A percentile compares a stretch with the other conserved stretches of the same genome.
Conservation (phyloP, 2,888 invertebrate genomes). For the Portevinia maculata region DNA sequence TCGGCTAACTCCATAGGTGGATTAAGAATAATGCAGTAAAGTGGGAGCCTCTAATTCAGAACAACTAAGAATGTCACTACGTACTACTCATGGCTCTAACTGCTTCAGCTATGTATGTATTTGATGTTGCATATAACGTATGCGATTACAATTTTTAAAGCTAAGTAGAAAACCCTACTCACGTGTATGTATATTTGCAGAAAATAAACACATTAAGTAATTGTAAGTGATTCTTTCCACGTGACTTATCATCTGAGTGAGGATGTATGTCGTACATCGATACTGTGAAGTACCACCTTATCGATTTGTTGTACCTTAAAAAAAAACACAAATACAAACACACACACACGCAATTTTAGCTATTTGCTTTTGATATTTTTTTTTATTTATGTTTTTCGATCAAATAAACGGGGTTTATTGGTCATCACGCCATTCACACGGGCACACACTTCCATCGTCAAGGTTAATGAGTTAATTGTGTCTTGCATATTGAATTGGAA, state of each 20-base stretch:
- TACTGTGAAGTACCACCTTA: conserved; percentile 13
- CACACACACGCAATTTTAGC: background rate
- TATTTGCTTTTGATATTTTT: conserved; percentile 8
- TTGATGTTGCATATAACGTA: too few relatives aligned
- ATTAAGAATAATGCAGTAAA: too few relatives aligned
- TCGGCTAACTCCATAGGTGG: too few relatives aligned
- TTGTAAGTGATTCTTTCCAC: too few relatives aligned
- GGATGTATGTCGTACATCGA: background rate
- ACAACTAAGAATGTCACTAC: too few relatives aligned
- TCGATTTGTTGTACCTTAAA: background rate
- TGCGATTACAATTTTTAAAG: too few relatives aligned
- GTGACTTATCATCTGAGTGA: background rate
- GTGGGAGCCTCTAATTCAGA: too few relatives aligned
- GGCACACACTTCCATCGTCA: conserved; percentile 6
- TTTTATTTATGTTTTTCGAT: background rate
- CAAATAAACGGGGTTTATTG: conserved; percentile 22
- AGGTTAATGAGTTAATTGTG: conserved; percentile 29
- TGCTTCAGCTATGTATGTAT: too few relatives aligned
- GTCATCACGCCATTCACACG: background rate
- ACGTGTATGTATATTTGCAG: too few relatives aligned
- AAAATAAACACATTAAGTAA: too few relatives aligned
- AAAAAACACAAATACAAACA: background rate
- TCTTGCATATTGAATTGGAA: conserved; percentile 20
- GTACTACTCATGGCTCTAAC: too few relatives aligned
- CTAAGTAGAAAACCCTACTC: too few relatives aligned